These are phyloP conservation scores for Epinephelus coioides DNA, from an alignment of 2,797 vertebrate species.

Conservation along the genomic window DNA sequence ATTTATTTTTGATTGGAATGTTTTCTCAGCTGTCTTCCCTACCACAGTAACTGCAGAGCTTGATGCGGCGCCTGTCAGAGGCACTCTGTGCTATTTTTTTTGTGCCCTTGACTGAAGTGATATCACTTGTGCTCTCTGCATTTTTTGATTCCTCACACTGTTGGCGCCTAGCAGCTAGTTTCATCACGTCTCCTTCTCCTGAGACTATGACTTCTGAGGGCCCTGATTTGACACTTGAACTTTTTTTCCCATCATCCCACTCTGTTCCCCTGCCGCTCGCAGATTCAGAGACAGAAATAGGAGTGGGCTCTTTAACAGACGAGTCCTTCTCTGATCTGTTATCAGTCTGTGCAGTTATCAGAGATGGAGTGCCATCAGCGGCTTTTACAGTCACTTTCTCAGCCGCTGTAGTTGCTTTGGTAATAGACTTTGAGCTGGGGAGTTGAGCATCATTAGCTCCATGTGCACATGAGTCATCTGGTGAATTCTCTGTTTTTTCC, in stretches of 20 bases:
- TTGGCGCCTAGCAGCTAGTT: constrained; percentile 10
- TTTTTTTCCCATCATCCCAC: constrained; percentile 6
- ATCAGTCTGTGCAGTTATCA: constrained; percentile 11
- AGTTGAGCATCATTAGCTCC: constrained; percentile 59
- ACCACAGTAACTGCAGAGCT: constrained; percentile 8
- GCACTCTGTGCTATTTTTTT: constrained; percentile 13
- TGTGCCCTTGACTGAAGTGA: constrained; percentile 17
- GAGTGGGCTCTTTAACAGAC: constrained; percentile 1
- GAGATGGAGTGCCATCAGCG: constrained; percentile 20
- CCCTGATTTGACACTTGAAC: constrained; percentile 21
- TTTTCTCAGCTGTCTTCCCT: constrained; percentile 41
- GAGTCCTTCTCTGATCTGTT: constrained; percentile 13
- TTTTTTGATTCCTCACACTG: constrained; percentile 23
- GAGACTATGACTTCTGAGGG: constrained; percentile 33
- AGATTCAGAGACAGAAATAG: constrained; percentile 33
- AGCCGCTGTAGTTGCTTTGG: constrained; percentile 30
- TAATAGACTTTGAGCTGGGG: constrained; percentile 45
- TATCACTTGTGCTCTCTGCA: constrained; percentile 7
- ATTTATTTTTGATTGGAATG: not conserved
- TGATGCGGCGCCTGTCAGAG: constrained; percentile 6
- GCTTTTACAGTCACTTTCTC: constrained; percentile 50
- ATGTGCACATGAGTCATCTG: constrained; percentile 74
- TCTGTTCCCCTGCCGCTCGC: not conserved
- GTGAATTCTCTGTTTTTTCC: constrained; percentile 69
- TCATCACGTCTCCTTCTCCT: constrained; percentile 26